These are phyloP conservation scores for Branchellion lobata DNA, from an alignment of 2,888 invertebrate genomes.

Conservation along the genomic window DNA sequence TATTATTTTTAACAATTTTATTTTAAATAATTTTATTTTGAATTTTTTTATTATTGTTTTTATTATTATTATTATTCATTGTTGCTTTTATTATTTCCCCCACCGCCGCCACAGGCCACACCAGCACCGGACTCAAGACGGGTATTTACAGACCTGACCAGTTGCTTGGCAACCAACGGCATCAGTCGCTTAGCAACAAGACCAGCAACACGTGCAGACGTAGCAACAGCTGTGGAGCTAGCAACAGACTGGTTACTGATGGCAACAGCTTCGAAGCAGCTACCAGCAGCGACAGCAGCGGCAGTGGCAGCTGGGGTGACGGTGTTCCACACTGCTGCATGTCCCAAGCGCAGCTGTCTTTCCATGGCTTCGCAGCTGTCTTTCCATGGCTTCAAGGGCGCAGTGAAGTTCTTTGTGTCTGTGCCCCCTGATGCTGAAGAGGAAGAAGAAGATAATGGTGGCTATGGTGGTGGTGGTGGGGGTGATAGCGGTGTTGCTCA, in stretches of 20 bases:
- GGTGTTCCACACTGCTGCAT: slow-evolving; percentile 82
- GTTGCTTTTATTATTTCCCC: too few species aligned
- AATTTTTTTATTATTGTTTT: too few species aligned
- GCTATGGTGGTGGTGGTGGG: not conserved
- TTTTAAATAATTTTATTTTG: too few species aligned
- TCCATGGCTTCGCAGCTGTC: slow-evolving; percentile 79
- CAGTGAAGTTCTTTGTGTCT: slow-evolving; percentile 96
- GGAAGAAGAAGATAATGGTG: slow-evolving; percentile 1
- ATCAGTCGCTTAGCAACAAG: too few species aligned
- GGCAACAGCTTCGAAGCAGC: not conserved
- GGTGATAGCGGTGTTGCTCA: not conserved
- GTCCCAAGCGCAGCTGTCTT: slow-evolving; percentile 94
- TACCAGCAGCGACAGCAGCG: not conserved
- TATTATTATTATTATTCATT: too few species aligned
- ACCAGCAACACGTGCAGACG: too few species aligned
- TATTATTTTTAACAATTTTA: too few species aligned
- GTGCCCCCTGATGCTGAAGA: slow-evolving; percentile 69
- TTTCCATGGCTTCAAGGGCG: slow-evolving; percentile 97
- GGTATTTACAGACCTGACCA: too few species aligned
- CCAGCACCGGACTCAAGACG: too few species aligned
- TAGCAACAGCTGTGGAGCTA: too few species aligned
- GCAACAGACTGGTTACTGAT: not conserved
- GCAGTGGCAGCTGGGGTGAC: slow-evolving; percentile 57
- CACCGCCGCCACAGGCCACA: too few species aligned
- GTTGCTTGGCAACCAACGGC: too few species aligned